Percentiles rank a stretch among this genome's conserved stretches.
Evolutionary conservation across 2,888 invertebrate genomes (phyloP).

Genomic region (Thereva unica): DNA sequence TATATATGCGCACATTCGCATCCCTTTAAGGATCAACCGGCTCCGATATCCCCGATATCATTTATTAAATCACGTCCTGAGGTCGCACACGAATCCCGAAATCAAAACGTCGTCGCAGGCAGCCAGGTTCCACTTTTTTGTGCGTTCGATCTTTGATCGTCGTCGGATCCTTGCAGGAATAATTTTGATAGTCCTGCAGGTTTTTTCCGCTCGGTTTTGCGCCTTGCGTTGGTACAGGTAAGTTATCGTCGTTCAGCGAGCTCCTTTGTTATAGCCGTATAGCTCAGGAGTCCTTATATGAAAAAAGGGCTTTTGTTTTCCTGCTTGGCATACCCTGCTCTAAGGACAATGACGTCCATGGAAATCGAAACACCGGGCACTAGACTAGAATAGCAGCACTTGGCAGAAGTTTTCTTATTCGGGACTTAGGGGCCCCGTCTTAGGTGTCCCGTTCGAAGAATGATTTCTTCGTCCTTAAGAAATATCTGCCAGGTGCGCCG

Average conservation of each 20-base stretch:
- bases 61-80: slow-evolving; percentile 7
- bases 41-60: not conserved
- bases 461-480: slow-evolving; percentile 19
- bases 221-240: slow-evolving; percentile 23
- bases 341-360: slow-evolving; percentile 26
- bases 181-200: slow-evolving; percentile 30
- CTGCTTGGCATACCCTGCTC: not conserved
- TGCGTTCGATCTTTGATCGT: slow-evolving; percentile 17
- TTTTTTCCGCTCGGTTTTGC: slow-evolving; percentile 16
- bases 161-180: slow-evolving; percentile 19
- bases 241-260: slow-evolving; percentile 16
- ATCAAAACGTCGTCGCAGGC: slow-evolving; percentile 24
- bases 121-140: slow-evolving; percentile 13
- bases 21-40: slow-evolving; percentile 14
- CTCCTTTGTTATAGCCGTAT: slow-evolving; percentile 18
- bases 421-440: slow-evolving; percentile 7
- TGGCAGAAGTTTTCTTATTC: slow-evolving; percentile 26
- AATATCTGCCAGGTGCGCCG: slow-evolving; percentile 27
- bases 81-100: slow-evolving; percentile 26
- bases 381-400: slow-evolving; percentile 21
- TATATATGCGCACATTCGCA: not conserved
- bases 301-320: slow-evolving; percentile 13
- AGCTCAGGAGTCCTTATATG: not conserved
- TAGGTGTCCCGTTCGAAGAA: slow-evolving; percentile 12
- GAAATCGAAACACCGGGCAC: slow-evolving; percentile 33